Evolutionary conservation across 1,140 invertebrate genomes (phyloP).

Genomic region (Drosophila pachea): DNA sequence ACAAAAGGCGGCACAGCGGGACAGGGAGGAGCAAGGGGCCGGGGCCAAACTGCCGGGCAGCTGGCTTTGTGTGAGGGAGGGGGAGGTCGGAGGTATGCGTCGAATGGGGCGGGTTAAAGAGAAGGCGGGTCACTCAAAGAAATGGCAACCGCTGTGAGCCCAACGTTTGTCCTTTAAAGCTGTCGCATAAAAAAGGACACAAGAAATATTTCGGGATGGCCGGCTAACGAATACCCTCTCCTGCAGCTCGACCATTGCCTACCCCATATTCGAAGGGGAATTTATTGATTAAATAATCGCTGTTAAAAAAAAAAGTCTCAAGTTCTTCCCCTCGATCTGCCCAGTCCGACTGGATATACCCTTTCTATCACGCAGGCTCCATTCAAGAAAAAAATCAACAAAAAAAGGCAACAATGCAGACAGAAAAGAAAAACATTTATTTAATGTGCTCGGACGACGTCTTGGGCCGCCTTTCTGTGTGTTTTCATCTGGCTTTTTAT

Average conservation of each 20-base stretch:
- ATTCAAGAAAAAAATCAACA: constrained; percentile 21
- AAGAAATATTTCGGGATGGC: background rate
- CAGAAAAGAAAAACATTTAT: constrained; percentile 72
- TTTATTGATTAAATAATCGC: too few species aligned
- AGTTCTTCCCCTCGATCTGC: too few species aligned
- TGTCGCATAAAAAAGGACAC: constrained; percentile 50
- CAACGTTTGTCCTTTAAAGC: constrained; percentile 69
- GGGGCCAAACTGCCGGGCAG: too few species aligned
- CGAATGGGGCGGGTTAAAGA: background rate
- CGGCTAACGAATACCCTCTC: background rate
- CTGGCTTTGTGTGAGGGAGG: background rate
- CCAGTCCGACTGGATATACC: background rate
- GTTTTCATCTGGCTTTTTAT: constrained; percentile 58
- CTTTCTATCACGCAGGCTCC: too few species aligned
- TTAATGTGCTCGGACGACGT: constrained; percentile 69
- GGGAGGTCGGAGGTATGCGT: background rate
- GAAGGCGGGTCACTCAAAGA: constrained; percentile 61
- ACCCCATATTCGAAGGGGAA: too few species aligned
- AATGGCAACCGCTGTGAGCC: constrained; percentile 54
- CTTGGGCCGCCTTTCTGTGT: constrained; percentile 29
- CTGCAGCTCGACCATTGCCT: too few species aligned
- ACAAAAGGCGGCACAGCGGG: constrained; percentile 54
- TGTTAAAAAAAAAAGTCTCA: too few species aligned
- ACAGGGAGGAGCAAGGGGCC: too few species aligned
- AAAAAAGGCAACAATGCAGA: constrained; percentile 54